A percentile compares a stretch with the other conserved stretches of the same genome.
Evolutionary conservation across 1,140 invertebrate species (phyloP).

Genomic region (Apis laboriosa): DNA sequence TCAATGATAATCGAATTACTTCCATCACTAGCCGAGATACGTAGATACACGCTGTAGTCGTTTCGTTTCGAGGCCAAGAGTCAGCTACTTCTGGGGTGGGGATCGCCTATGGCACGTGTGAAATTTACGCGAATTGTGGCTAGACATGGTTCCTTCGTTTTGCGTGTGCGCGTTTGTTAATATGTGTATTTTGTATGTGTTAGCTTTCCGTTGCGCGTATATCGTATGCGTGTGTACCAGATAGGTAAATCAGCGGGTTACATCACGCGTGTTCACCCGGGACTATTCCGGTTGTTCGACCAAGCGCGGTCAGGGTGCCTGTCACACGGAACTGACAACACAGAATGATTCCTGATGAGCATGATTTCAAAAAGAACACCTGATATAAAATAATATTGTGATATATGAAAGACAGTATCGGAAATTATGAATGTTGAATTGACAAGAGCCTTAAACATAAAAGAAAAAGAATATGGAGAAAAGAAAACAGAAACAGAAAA

Average conservation of each 20-base stretch:
- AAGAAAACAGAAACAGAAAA: background rate
- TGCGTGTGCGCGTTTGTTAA: background rate
- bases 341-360: background rate
- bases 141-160: slow-evolving; percentile 42
- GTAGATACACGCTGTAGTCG: slow-evolving; percentile 26
- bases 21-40: slow-evolving; percentile 7
- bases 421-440: slow-evolving; percentile 53
- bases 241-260: slow-evolving; percentile 41
- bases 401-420: slow-evolving; percentile 9
- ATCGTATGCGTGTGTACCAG: slow-evolving; percentile 12
- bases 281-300: slow-evolving; percentile 38
- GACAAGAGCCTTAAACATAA: slow-evolving; percentile 2
- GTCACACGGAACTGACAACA: slow-evolving; percentile 37
- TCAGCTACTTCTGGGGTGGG: slow-evolving; percentile 35
- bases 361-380: slow-evolving; percentile 31
- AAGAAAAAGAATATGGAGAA: background rate
- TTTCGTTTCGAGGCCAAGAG: slow-evolving; percentile 61
- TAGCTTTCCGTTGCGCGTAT: background rate
- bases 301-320: slow-evolving; percentile 27
- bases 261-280: slow-evolving; percentile 44
- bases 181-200: background rate
- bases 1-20: slow-evolving; percentile 41
- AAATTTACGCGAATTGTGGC: slow-evolving; percentile 58
- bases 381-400: slow-evolving; percentile 29
- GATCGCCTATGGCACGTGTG: slow-evolving; percentile 56